Evolutionary conservation across 2,888 invertebrate genomes (phyloP).

Genomic region (Cinara cedri): DNA sequence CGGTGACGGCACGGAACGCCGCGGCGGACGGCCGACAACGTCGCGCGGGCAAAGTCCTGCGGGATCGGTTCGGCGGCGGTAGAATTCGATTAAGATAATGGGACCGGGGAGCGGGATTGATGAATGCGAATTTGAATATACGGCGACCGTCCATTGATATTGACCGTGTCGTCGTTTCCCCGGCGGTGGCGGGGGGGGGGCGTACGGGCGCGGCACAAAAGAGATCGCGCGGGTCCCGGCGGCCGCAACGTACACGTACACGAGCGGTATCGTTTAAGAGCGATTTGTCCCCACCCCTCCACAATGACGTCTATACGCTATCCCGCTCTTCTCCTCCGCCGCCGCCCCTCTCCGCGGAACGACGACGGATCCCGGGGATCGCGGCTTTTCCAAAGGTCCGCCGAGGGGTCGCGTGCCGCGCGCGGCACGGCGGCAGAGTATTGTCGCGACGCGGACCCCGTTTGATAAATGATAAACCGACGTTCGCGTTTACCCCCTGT

Average conservation of each 20-base stretch:
- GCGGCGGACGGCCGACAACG: not conserved
- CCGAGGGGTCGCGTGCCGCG: constrained; percentile 45
- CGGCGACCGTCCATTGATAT: constrained; percentile 46
- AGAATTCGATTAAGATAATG: constrained; percentile 56
- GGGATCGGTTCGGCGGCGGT: constrained; percentile 8
- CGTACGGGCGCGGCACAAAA: constrained; percentile 4
- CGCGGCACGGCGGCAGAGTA: not conserved
- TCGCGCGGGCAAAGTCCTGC: constrained; percentile 16
- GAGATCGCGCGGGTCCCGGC: constrained; percentile 10
- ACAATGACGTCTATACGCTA: too few relatives aligned
- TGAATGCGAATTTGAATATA: constrained; percentile 52
- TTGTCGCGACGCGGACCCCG: constrained; percentile 10
- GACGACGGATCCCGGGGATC: constrained; percentile 52
- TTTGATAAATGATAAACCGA: constrained; percentile 57
- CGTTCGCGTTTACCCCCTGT: constrained; percentile 51
- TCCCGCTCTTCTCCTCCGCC: too few relatives aligned
- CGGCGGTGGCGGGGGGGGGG: not conserved
- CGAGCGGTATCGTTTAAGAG: constrained; percentile 51
- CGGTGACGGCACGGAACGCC: too few relatives aligned
- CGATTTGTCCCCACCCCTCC: constrained; percentile 53
- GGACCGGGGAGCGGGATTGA: constrained; percentile 41
- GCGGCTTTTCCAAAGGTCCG: constrained; percentile 50
- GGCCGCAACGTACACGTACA: not conserved
- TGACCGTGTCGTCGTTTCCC: constrained; percentile 35
- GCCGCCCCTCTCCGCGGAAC: constrained; percentile 14